phyloP scores from a whole-genome alignment of 2,797 vertebrate species.

The Avahi laniger region DNA sequence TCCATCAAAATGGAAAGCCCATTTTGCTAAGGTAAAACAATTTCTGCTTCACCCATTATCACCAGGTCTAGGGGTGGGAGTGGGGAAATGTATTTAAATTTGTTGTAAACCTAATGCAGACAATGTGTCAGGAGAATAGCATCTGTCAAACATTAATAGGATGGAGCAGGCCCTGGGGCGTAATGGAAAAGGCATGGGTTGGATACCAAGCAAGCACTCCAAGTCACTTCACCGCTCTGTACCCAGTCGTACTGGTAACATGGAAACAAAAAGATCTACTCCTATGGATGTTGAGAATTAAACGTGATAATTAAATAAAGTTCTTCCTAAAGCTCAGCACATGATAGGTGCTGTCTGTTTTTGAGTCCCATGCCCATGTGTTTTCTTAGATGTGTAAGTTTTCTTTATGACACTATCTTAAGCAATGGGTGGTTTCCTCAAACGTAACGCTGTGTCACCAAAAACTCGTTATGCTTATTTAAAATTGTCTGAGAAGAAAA shows the following conservation, averaged over 20 bases:
- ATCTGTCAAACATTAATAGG: not conserved
- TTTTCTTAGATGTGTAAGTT: not conserved
- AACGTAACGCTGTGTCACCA: not conserved
- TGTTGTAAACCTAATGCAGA: not conserved
- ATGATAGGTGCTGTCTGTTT: not conserved
- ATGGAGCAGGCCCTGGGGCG: not conserved
- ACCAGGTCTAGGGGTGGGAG: not conserved
- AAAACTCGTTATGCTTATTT: not conserved
- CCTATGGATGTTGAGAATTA: not conserved
- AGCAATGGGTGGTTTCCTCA: not conserved
- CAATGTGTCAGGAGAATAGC: not conserved
- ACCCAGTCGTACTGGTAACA: not conserved
- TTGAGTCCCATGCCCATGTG: not conserved
- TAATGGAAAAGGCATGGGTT: not conserved
- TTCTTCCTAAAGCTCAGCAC: not conserved
- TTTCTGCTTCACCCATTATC: not conserved
- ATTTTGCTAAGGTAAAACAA: constrained; percentile 19
- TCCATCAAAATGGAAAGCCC: not conserved
- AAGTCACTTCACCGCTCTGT: not conserved
- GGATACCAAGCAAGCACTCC: not conserved
- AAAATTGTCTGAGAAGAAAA: not conserved
- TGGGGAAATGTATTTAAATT: not conserved
- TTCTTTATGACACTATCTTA: not conserved
- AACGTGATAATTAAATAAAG: not conserved
- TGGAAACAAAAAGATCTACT: not conserved